Evolutionary conservation across 1,140 invertebrate species (phyloP), one percentile per base, ranked within the genome.

Genomic region (Drosophila melanica): DNA sequence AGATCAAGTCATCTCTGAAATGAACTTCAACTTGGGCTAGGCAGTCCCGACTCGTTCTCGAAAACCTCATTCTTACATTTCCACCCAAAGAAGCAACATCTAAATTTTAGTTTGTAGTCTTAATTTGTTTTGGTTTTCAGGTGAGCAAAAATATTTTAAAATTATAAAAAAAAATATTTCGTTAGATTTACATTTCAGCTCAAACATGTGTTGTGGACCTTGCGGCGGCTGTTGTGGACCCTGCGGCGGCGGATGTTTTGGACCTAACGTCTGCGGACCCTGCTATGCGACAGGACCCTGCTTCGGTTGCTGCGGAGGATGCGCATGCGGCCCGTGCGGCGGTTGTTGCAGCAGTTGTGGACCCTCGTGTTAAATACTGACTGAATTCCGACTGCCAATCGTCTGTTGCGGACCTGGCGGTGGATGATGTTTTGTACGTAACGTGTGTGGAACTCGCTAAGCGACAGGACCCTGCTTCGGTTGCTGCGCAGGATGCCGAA

Each of bases 131-230:
- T 53, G 64, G 23, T 55, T 60, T 73, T 68, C 3, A 23, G 55
- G 54, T 51, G 39, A 53, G 20, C 12, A 44, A 51, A 68, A 27
- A 33, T 14, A 45, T 10, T 10, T 35, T 35, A 35, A 35, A 35
- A 10, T 11, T 3, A 35, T n/a, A 10, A 1, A 8, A 39, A 48
- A 35, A 27, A 16, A n/a, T 16, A 11, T 23, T 39, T n/a, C 1
- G 1, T 12, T 11, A 47, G 5, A 3, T 37, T 16, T 33, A 6
- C 7, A 2, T 53, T 53, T 55, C 4, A 55, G 39, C 33, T 39
- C 14, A 58, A 67, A 47, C 69, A 72, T 72, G 69, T 72, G 69
- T 53, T 72, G 69, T 51, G 69, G 69, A 71, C 68, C 68, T 44
- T 72, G 69, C 27, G 68, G 68, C 14, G 55, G 55, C 39, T 66